Conservation (phyloP, 1,140 invertebrate genomes). For the honey bee (Apis mellifera) region Amel_HAv3.1 CM009943.2:6023501-6024000, state of each 20-base stretch:
- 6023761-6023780: conserved; percentile 62
- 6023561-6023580: conserved; percentile 53
- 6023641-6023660: not conserved
- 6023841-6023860: conserved; percentile 29
- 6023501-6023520: conserved; percentile 28
- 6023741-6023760: conserved; percentile 42
- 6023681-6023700: not conserved
- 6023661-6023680: not conserved
- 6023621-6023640: too few species aligned
- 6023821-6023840: conserved; percentile 60
- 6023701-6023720: conserved; percentile 5
- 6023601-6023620: conserved; percentile 43
- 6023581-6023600: conserved; percentile 37
- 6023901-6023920: conserved; percentile 57
- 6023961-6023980: too few species aligned
- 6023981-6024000: too few species aligned
- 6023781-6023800: conserved; percentile 75
- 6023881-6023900: conserved; percentile 37
- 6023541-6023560: conserved; percentile 57
- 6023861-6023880: too few species aligned
- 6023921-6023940: conserved; percentile 31
- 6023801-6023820: conserved; percentile 71
- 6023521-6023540: conserved; percentile 32
- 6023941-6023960: too few species aligned
- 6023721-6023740: not conserved